Conservation (phyloP, 2,113 vertebrate genomes). For the Elephantulus edwardii region DNA sequence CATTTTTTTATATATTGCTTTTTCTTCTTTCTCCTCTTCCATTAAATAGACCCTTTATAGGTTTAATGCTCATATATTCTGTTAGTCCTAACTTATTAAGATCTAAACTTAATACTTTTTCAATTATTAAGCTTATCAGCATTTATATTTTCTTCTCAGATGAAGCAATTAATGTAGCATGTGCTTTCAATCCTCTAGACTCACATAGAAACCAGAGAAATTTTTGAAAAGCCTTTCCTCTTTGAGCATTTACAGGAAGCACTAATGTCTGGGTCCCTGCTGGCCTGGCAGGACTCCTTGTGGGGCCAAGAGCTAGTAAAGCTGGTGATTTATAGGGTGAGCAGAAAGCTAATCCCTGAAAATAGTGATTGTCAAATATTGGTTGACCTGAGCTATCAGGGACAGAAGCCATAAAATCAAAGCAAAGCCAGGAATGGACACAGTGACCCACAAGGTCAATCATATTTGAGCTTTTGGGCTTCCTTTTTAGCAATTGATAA, state of each 20-base stretch:
- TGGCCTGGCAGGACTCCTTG: background rate
- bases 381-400: background rate
- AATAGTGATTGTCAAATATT: background rate
- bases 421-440: background rate
- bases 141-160: background rate
- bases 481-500: background rate
- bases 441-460: background rate
- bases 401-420: background rate
- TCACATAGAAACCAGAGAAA: background rate
- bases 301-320: background rate
- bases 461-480: background rate
- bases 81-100: background rate
- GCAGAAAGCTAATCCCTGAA: background rate
- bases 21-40: background rate
- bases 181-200: background rate
- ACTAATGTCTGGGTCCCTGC: background rate
- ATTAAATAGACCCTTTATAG: background rate
- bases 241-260: background rate
- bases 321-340: background rate
- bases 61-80: background rate
- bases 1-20: background rate
- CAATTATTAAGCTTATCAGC: conserved; percentile 13
- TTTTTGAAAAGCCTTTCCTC: background rate
- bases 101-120: background rate
- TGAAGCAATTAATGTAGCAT: background rate